Evolutionary conservation across 2,113 vertebrate genomes (phyloP).

Genomic region (Amazona vittata): DNA sequence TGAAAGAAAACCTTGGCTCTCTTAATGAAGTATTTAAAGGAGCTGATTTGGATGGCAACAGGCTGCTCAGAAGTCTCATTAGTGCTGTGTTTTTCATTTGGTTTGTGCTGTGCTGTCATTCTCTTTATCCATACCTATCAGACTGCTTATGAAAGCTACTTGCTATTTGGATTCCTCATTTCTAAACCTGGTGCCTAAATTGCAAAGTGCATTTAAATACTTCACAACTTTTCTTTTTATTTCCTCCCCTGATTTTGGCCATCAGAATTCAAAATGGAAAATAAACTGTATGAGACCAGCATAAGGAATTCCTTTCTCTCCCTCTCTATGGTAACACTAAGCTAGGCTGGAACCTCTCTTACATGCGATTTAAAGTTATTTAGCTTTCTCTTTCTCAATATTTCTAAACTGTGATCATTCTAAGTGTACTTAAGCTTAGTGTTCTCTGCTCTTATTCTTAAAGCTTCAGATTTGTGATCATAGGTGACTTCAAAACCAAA

Average conservation of each 20-base stretch:
- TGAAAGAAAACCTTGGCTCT: neutral
- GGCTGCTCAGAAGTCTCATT: neutral
- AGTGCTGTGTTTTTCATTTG: neutral
- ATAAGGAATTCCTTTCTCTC: neutral
- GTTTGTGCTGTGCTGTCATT: neutral
- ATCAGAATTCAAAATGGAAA: conserved; percentile 5
- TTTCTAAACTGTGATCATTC: neutral
- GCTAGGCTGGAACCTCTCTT: neutral
- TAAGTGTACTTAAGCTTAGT: neutral
- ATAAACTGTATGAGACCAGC: neutral
- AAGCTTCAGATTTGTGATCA: neutral
- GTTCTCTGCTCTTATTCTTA: neutral
- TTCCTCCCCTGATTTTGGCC: fast-evolving
- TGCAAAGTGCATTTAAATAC: neutral
- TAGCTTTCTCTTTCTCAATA: neutral
- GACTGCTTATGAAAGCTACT: neutral
- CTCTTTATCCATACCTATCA: neutral
- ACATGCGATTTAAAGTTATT: neutral
- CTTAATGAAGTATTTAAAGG: neutral
- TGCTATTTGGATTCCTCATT: neutral
- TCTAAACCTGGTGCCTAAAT: neutral
- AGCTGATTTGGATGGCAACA: neutral
- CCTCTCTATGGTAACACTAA: neutral
- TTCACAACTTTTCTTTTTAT: neutral
- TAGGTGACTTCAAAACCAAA: neutral